Percentiles rank a stretch among this genome's conserved stretches.
Conservation (phyloP, 2,888 invertebrate species). For the Drosophila fungiperda region DNA sequence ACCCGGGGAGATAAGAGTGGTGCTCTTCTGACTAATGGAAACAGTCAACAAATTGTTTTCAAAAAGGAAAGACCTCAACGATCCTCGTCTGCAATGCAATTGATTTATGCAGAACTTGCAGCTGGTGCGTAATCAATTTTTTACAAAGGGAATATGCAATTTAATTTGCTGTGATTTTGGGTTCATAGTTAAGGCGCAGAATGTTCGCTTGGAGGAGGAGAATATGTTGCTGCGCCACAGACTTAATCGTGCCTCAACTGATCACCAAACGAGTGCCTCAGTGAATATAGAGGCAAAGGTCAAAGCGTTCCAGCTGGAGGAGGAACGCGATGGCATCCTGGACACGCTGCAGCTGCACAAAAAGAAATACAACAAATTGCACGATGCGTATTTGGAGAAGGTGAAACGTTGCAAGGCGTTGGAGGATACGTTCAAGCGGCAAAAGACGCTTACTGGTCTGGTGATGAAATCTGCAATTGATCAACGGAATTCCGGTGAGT, state of each 20-base stretch:
- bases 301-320: constrained; percentile 71
- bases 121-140: constrained; percentile 59
- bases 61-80: constrained; percentile 56
- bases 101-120: constrained; percentile 69
- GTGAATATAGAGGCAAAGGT: constrained; percentile 78
- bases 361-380: constrained; percentile 81
- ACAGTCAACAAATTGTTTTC: constrained; percentile 20
- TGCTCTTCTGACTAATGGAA: background rate
- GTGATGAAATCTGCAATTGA: constrained; percentile 81
- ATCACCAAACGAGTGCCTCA: constrained; percentile 64
- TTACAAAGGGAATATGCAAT: background rate
- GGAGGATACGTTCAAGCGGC: constrained; percentile 80
- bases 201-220: constrained; percentile 74
- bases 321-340: constrained; percentile 78
- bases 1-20: constrained; percentile 30
- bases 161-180: background rate
- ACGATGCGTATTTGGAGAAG: constrained; percentile 79
- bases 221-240: constrained; percentile 75
- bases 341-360: constrained; percentile 79
- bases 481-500: constrained; percentile 60
- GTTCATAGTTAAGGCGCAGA: constrained; percentile 74
- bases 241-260: constrained; percentile 61
- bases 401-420: constrained; percentile 78
- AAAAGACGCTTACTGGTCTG: constrained; percentile 81
- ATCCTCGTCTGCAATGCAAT: constrained; percentile 53